phyloP scores from a whole-genome alignment of 2,113 vertebrate species.

The Alethe diademata region DNA sequence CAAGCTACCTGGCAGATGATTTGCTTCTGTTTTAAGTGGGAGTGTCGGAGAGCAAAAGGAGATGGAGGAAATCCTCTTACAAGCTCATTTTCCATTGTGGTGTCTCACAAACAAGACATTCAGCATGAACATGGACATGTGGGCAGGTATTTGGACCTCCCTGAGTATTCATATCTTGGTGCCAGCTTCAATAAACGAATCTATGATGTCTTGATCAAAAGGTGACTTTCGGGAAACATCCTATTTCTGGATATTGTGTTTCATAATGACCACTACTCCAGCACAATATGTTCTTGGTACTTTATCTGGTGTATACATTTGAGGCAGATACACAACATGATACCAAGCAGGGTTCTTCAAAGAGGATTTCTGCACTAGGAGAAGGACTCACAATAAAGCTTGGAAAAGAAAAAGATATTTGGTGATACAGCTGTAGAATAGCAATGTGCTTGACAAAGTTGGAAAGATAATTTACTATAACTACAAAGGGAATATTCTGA shows the following conservation, averaged over 20 bases:
- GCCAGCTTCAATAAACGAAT: not conserved
- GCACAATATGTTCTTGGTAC: not conserved
- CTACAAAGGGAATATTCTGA: not conserved
- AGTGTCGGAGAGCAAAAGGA: not conserved
- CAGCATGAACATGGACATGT: accelerated
- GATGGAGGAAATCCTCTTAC: not conserved
- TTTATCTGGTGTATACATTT: not conserved
- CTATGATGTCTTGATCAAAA: not conserved
- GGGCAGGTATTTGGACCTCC: not conserved
- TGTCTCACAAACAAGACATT: not conserved
- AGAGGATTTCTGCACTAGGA: not conserved
- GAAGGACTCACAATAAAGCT: not conserved
- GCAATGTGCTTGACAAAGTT: not conserved
- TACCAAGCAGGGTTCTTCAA: not conserved
- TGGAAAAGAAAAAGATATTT: not conserved
- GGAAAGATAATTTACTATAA: not conserved
- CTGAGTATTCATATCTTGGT: accelerated
- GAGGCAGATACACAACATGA: not conserved
- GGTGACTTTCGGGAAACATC: not conserved
- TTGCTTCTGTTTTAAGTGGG: not conserved
- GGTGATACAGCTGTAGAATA: not conserved
- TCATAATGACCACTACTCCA: not conserved
- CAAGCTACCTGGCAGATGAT: not conserved
- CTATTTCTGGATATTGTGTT: not conserved
- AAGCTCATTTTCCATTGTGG: not conserved